These are phyloP conservation scores for Crocidura indochinensis DNA, from an alignment of 2,797 vertebrate species.

Conservation along the genomic window DNA sequence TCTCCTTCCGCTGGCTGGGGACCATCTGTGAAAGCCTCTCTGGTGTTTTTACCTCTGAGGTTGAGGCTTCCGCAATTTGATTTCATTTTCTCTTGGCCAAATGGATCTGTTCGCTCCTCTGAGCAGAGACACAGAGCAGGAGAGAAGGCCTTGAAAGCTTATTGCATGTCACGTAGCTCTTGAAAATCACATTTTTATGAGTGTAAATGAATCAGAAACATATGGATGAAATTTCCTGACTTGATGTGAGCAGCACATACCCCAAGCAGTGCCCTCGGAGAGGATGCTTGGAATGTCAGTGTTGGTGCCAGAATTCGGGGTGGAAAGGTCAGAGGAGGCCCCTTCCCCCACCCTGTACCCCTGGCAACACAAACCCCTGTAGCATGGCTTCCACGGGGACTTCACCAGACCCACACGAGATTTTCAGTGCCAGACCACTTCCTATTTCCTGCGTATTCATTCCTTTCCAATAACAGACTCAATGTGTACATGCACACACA, in stretches of 20 bases:
- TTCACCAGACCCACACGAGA: constrained; percentile 10
- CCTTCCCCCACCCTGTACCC: not conserved
- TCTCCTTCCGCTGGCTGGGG: not conserved
- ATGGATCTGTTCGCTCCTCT: not conserved
- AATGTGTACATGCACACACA: not conserved
- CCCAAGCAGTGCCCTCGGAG: constrained; percentile 72
- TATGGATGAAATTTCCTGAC: constrained; percentile 81
- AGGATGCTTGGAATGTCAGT: constrained; percentile 74
- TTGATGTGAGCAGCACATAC: constrained; percentile 60
- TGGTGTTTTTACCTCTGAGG: not conserved
- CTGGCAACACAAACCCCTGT: not conserved
- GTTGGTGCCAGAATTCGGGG: constrained; percentile 42
- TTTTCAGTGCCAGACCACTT: not conserved
- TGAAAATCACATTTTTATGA: constrained; percentile 83
- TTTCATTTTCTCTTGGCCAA: constrained; percentile 60
- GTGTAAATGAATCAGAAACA: constrained; percentile 85
- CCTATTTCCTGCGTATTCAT: not conserved
- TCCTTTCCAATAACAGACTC: not conserved
- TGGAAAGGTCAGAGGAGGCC: constrained; percentile 15
- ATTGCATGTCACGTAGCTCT: constrained; percentile 74
- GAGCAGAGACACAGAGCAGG: constrained; percentile 37
- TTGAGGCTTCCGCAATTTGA: constrained; percentile 26
- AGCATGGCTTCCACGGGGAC: not conserved
- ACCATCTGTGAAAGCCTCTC: not conserved
- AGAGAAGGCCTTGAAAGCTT: constrained; percentile 66